These are phyloP conservation scores for Heliangelus exortis DNA, from an alignment of 2,797 vertebrate genomes.

Conservation along the genomic window DNA sequence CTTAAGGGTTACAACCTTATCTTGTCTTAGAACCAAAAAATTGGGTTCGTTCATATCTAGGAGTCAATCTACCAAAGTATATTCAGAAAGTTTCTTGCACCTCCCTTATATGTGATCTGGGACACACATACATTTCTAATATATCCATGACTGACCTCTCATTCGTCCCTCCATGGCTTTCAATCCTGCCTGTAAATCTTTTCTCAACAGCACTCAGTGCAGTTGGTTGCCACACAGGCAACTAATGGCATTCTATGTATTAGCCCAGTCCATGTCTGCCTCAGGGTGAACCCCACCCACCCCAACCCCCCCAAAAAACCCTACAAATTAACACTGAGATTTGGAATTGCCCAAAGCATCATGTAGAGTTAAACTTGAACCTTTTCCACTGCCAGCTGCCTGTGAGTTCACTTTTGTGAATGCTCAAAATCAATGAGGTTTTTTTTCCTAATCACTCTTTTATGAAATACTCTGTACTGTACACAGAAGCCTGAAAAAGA, in stretches of 20 bases:
- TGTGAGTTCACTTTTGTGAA: background rate
- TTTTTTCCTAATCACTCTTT: background rate
- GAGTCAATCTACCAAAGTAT: background rate
- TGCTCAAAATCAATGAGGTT: background rate
- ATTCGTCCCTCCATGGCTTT: background rate
- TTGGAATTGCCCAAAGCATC: background rate
- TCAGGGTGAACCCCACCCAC: background rate
- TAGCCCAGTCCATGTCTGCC: background rate
- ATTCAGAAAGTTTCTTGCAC: background rate
- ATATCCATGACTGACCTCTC: background rate
- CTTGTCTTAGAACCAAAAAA: background rate
- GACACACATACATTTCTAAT: background rate
- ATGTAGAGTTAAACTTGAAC: background rate
- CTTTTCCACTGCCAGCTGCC: background rate
- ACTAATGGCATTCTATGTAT: background rate
- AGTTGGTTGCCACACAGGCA: background rate
- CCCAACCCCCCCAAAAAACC: background rate
- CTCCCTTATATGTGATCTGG: background rate
- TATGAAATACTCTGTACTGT: background rate
- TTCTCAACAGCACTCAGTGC: background rate
- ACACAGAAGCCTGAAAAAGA: background rate
- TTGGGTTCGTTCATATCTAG: background rate
- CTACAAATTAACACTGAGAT: background rate
- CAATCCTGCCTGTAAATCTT: background rate
- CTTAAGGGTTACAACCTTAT: background rate